Base-by-base conservation (phyloP, 2,113 vertebrate species). In the Planiliza haematocheilus region DNA sequence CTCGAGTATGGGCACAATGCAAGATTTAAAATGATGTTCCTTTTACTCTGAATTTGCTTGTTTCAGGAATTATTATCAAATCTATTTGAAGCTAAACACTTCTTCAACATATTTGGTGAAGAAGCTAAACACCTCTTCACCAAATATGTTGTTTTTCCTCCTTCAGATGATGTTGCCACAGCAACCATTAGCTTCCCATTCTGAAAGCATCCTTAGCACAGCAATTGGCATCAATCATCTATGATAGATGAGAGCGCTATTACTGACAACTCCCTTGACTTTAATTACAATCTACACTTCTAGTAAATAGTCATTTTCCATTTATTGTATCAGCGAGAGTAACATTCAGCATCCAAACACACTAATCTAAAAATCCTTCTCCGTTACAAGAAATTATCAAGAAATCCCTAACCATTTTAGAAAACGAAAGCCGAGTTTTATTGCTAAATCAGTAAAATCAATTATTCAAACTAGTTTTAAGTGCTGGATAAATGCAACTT, bases 151-250 rank as follows among this genome's bases (percentile, higher is more conserved):
- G 60, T 48, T 30, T 39, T 18, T 21, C 24, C 37, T n/a, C 13
- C 41, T 53, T 64, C 14, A 58, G 20, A 52, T 68, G 38, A 58
- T 34, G 55, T 83, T 77, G 53, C 34, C 76, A 66, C 10, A 52
- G 78, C 51, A 74, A 81, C 74, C 34, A 49, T 65, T n/a, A 56
- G 16, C 36, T 14, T 53, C 13, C 56, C 18, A 50, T 65, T 66
- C 11, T 21, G 5, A 68, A 24, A 59, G 17, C 36, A 71, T 67
- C 46, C 7, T 62, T 46, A 38, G 16, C 34, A 49, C 48, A 62
- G 42, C n/a, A 70, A 61, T 13, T 39, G 43, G 41, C 55, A 84
- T 43, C 55, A 74, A 16, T 56, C n/a, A 52, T 37, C 4, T 11
- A 60, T 61, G n/a, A 42, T 21, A 53, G 37, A 61, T 37, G 20